These are phyloP conservation scores for Polypterus bichir DNA, from an alignment of 2,113 vertebrate genomes.

Conservation along the genomic window DNA sequence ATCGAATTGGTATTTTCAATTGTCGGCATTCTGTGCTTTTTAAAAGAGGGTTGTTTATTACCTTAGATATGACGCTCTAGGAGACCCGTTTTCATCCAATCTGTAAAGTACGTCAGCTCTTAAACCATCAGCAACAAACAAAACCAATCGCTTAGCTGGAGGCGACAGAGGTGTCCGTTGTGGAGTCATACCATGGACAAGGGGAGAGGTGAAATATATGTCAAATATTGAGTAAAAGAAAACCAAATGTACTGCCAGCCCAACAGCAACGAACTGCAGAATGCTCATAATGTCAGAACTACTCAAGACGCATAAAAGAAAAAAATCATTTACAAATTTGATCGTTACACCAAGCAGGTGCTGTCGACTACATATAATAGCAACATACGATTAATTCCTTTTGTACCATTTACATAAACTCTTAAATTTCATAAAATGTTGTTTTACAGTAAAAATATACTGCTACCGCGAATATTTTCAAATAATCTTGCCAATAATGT, in stretches of 20 bases:
- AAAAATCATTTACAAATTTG: neutral
- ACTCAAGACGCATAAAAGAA: neutral
- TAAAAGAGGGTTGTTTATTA: constrained; percentile 21
- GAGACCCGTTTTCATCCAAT: constrained; percentile 33
- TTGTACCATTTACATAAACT: no score
- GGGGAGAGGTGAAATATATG: constrained; percentile 92
- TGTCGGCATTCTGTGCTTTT: no score
- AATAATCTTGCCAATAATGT: no score
- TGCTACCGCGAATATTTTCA: no score
- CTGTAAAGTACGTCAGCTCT: constrained; percentile 73
- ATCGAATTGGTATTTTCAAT: no score
- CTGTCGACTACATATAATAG: no score
- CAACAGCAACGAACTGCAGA: constrained; percentile 63
- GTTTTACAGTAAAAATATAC: no score
- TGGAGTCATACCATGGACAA: constrained; percentile 89
- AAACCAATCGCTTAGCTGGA: constrained; percentile 71
- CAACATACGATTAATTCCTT: no score
- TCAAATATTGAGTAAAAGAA: constrained; percentile 93
- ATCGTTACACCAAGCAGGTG: no score
- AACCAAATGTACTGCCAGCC: constrained; percentile 71
- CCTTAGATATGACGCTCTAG: constrained; percentile 73
- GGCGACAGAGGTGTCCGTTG: constrained; percentile 51
- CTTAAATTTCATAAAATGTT: no score
- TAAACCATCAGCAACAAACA: constrained; percentile 84
- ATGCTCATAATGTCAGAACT: constrained; percentile 38